phyloP scores from a whole-genome alignment of 1,140 invertebrate genomes.

The Leptinotarsa lineolata region DNA sequence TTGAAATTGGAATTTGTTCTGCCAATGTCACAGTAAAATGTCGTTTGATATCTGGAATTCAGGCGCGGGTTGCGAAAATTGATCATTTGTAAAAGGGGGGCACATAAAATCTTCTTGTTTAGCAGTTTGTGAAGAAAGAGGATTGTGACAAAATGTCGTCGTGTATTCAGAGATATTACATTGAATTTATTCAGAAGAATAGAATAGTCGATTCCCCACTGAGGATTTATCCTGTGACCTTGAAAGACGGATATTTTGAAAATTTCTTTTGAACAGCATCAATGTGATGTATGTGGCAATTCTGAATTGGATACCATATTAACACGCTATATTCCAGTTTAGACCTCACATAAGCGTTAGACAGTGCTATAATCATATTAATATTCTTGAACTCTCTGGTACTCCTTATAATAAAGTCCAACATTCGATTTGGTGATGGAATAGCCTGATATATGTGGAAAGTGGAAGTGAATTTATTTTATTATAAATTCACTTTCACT shows the following conservation, averaged over 20 bases:
- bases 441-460: too few relatives aligned
- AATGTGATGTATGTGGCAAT: constrained; percentile 17
- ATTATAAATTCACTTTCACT: neutral
- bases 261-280: constrained; percentile 10
- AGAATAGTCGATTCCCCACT: constrained; percentile 9
- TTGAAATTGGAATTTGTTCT: constrained; percentile 6
- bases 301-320: constrained; percentile 15
- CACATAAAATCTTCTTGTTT: neutral
- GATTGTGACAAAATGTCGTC: constrained; percentile 9
- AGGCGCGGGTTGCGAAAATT: constrained; percentile 9
- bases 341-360: too few relatives aligned
- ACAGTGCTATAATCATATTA: too few relatives aligned
- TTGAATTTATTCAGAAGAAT: constrained; percentile 1
- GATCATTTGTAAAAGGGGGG: constrained; percentile 14
- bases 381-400: constrained; percentile 11
- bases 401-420: constrained; percentile 14
- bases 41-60: constrained; percentile 13
- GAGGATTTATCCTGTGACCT: neutral
- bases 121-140: constrained; percentile 12
- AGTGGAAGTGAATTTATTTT: constrained; percentile 8
- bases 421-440: constrained; percentile 12
- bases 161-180: constrained; percentile 11
- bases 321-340: constrained; percentile 14
- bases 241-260: constrained; percentile 11
- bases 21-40: constrained; percentile 10